A percentile compares a stretch with the other conserved stretches of the same genome.
Conservation (phyloP, 2,797 vertebrate species). For the Pipistrellus kuhlii region DNA sequence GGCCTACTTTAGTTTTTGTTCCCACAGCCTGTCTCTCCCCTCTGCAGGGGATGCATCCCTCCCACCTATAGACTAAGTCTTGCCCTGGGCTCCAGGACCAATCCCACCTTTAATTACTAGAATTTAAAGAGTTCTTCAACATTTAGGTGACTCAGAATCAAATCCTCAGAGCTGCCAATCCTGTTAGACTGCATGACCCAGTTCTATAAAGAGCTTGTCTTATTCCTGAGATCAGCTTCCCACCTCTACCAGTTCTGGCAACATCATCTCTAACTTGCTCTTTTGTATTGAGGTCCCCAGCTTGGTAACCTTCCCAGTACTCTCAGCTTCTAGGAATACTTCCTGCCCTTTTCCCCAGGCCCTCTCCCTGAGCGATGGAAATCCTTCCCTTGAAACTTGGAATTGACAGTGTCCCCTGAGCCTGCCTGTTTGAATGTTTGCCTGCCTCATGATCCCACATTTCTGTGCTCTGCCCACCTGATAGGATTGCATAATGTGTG, state of each 20-base stretch:
- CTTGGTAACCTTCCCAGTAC: background rate
- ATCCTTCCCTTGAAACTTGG: background rate
- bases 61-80: background rate
- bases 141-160: slow-evolving; percentile 16
- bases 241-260: background rate
- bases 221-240: background rate
- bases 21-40: background rate
- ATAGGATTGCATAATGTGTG: background rate
- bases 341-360: background rate
- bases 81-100: background rate
- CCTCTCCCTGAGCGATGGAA: background rate
- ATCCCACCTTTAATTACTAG: slow-evolving; percentile 1
- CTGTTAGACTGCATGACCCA: background rate
- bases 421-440: background rate
- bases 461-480: background rate
- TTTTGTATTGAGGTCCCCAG: background rate
- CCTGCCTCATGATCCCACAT: background rate
- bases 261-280: background rate
- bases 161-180: background rate
- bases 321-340: slow-evolving; percentile 36
- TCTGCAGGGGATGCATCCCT: background rate
- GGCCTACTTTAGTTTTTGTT: background rate
- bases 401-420: background rate
- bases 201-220: slow-evolving; percentile 13
- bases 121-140: slow-evolving; percentile 42